Conservation (phyloP, 2,797 vertebrate genomes). For the Gadopsis marmoratus region DNA sequence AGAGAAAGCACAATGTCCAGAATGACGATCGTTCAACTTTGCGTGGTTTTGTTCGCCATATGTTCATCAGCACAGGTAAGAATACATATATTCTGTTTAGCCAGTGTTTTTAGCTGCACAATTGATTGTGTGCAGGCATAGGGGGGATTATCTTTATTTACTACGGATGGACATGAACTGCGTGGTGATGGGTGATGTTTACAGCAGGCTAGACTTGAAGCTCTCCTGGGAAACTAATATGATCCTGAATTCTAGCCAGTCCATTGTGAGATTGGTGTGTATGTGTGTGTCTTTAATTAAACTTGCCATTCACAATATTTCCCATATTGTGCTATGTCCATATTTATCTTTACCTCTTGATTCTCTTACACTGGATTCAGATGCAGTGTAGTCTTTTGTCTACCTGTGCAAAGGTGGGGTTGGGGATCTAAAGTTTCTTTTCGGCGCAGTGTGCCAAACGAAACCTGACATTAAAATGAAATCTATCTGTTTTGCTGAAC, state of each 20-base stretch:
- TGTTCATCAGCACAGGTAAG: slow-evolving; percentile 85
- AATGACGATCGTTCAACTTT: slow-evolving; percentile 78
- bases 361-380: slow-evolving; percentile 63
- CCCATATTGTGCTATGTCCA: background rate
- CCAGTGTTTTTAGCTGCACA: background rate
- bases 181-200: background rate
- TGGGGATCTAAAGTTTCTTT: slow-evolving; percentile 79
- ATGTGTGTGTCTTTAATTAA: slow-evolving; percentile 24
- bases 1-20: slow-evolving; percentile 70
- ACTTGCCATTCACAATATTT: too few species aligned
- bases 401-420: slow-evolving; percentile 52
- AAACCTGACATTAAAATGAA: slow-evolving; percentile 69
- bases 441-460: slow-evolving; percentile 49
- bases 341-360: slow-evolving; percentile 14
- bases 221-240: slow-evolving; percentile 41
- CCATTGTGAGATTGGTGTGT: background rate
- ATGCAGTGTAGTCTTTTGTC: slow-evolving; percentile 53
- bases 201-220: slow-evolving; percentile 7
- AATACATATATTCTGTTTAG: background rate
- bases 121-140: background rate
- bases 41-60: slow-evolving; percentile 79
- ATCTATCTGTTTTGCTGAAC: background rate
- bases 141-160: background rate
- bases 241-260: slow-evolving; percentile 3
- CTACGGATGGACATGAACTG: too few species aligned